A percentile compares a stretch with the other conserved stretches of the same genome.
Conservation (phyloP, 2,113 vertebrate genomes). For the Colistium nudipinnis region DNA sequence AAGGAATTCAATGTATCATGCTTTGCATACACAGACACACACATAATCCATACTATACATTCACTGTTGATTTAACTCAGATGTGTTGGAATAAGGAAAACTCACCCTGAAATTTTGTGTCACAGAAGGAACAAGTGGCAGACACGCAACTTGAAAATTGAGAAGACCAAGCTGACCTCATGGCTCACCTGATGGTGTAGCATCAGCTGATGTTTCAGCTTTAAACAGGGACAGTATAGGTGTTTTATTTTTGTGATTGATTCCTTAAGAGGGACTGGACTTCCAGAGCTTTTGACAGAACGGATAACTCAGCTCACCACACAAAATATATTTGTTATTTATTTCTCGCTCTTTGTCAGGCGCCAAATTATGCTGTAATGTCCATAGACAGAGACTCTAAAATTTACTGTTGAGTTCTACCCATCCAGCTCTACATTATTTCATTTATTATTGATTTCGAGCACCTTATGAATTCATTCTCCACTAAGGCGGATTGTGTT, state of each 20-base stretch:
- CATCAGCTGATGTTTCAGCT: background rate
- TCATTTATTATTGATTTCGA: background rate
- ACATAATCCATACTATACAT: background rate
- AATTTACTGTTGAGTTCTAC: background rate
- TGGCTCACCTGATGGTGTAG: background rate
- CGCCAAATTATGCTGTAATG: background rate
- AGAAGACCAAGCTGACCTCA: conserved; percentile 29
- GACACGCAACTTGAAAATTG: background rate
- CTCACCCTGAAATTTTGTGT: too few relatives aligned
- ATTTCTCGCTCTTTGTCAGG: conserved; percentile 24
- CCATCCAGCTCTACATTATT: background rate
- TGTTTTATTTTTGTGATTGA: background rate
- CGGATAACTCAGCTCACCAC: conserved; percentile 20
- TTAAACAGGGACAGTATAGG: conserved; percentile 4
- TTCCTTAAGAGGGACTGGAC: background rate
- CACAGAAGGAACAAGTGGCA: too few relatives aligned
- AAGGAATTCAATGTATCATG: background rate
- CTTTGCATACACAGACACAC: background rate
- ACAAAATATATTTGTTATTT: conserved; percentile 37
- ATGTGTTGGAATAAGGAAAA: too few relatives aligned
- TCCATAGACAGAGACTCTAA: background rate
- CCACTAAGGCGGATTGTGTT: background rate
- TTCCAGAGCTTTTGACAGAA: conserved; percentile 6
- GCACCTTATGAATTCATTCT: background rate
- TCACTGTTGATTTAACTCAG: too few relatives aligned